phyloP scores from a whole-genome alignment of 1,140 invertebrate species.

The Drosophila sucinea region DNA sequence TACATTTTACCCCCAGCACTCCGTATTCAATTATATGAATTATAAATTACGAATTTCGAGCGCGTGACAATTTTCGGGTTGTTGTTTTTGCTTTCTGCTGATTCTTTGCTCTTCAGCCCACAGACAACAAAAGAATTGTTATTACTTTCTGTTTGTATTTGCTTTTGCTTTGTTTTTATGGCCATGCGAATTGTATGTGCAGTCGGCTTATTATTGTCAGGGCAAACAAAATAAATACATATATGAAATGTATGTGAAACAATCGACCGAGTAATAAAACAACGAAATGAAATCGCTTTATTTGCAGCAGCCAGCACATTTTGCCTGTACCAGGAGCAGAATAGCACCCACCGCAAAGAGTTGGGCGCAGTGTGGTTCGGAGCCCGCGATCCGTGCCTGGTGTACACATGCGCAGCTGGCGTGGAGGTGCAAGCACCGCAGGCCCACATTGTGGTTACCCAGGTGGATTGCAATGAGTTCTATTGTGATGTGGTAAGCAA shows the following conservation, averaged over 20 bases:
- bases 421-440: slow-evolving; percentile 41
- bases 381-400: slow-evolving; percentile 54
- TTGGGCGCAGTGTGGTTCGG: slow-evolving; percentile 69
- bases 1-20: background rate
- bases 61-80: slow-evolving; percentile 43
- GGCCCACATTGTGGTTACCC: slow-evolving; percentile 67
- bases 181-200: slow-evolving; percentile 43
- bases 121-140: slow-evolving; percentile 35
- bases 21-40: slow-evolving; percentile 40
- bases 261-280: background rate
- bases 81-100: slow-evolving; percentile 5
- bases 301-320: slow-evolving; percentile 36
- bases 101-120: slow-evolving; percentile 7
- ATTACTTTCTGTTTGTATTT: slow-evolving; percentile 39
- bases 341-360: slow-evolving; percentile 57
- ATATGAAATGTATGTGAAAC: slow-evolving; percentile 6
- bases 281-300: background rate
- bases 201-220: slow-evolving; percentile 26
- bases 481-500: slow-evolving; percentile 78
- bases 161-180: slow-evolving; percentile 31
- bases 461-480: slow-evolving; percentile 75
- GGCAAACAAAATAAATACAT: slow-evolving; percentile 20
- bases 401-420: slow-evolving; percentile 67
- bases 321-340: slow-evolving; percentile 58
- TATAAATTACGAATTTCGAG: slow-evolving; percentile 40